Base-by-base conservation (phyloP, 2,113 vertebrate species). In the Colossoma macropomum region DNA sequence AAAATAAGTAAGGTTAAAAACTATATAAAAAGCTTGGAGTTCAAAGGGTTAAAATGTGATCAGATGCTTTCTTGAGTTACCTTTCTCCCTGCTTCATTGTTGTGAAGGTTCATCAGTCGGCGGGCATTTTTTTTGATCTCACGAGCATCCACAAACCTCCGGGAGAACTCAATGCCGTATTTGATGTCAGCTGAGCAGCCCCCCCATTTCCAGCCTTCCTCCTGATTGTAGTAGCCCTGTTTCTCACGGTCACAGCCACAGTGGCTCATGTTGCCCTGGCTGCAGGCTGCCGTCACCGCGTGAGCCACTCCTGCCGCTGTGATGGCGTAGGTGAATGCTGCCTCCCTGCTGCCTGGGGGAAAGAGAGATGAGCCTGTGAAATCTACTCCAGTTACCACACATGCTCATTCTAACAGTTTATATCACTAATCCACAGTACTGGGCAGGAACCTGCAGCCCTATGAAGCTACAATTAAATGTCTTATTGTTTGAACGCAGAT, bases 121-220 rank as follows among this genome's bases (percentile, higher is more conserved):
- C 98, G 92, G 2, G 97, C 97, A 52, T 96, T 99, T 92, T 99
- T 99, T 94, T 96, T 98, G 87, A 99, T 97, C 95, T 99, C 98
- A 0, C 98, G 95, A 63, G 98, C 98, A 41, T 99, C 98, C 69
- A 99, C 97, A 75, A 99, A 99, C 90, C 95, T 96, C 54, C 96
- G 94, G 63, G 98, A 99, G 94, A 99, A 98, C 90, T 99, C 97
- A 62, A 99, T 95, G 89, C 98, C 98, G 7, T 99, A 98, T 93
- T 96, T 97, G 89, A 99, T 95, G 84, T 99, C 97, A 0, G 98
- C 98, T 0, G 98, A 99, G 92, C 98, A 99, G 91, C 98, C 98
- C 56, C 98, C 98, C 98, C 98, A 99, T 89, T 98, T 99, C 98
- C 98, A 99, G 92, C 98, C 97, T 89, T 99, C 97, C 56, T 98